Evolutionary conservation across 2,888 invertebrate genomes (phyloP).

Genomic region (Dicranocentrus wangi): DNA sequence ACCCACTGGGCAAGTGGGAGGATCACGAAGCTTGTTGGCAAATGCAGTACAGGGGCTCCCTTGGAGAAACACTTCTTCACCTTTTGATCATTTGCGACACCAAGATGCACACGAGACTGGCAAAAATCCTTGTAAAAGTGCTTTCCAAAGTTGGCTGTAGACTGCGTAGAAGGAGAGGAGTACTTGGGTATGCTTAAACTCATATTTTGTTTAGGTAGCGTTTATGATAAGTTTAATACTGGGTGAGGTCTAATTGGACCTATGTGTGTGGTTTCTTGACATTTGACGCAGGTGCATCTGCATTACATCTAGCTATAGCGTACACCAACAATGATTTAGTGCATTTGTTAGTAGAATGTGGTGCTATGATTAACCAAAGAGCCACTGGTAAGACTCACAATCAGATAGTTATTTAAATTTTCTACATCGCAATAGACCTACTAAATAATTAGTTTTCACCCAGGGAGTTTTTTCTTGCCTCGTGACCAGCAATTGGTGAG

Average conservation of each 20-base stretch:
- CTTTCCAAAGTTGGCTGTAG: constrained; percentile 91
- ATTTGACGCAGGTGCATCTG: constrained; percentile 91
- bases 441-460: too few species aligned
- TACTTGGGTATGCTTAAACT: constrained; percentile 87
- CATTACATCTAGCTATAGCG: constrained; percentile 95
- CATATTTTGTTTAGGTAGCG: too few species aligned
- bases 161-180: constrained; percentile 97
- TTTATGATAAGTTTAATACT: too few species aligned
- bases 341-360: constrained; percentile 92
- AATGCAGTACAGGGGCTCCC: constrained; percentile 94
- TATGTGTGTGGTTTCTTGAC: too few species aligned
- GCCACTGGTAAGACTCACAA: constrained; percentile 79
- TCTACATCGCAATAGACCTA: too few species aligned
- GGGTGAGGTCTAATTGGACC: too few species aligned
- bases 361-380: constrained; percentile 92
- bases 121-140: constrained; percentile 91
- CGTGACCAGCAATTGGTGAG: constrained; percentile 90
- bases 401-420: too few species aligned
- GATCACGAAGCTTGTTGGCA: constrained; percentile 98
- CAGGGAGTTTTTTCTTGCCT: constrained; percentile 93
- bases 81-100: constrained; percentile 96
- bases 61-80: constrained; percentile 95
- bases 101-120: constrained; percentile 86
- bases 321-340: constrained; percentile 96
- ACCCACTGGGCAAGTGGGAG: constrained; percentile 89